These are phyloP conservation scores for Drosophila persimilis DNA, from an alignment of 1,140 invertebrate species.

Conservation along the genomic window DNA sequence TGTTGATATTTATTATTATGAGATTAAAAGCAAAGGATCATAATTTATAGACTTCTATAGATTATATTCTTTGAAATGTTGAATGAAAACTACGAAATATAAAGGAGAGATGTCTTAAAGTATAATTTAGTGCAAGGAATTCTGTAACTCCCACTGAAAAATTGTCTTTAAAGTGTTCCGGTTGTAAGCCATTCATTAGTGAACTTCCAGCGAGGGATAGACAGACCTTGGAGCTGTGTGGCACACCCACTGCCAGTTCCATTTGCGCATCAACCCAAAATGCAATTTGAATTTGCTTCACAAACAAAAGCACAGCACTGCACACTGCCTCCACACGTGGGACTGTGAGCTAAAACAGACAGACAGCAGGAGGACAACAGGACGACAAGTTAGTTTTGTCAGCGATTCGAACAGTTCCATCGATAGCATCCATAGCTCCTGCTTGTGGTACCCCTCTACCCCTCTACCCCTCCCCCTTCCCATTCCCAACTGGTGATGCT, in stretches of 20 bases:
- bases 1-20: background rate
- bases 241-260: background rate
- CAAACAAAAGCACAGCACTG: background rate
- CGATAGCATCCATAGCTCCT: slow-evolving; percentile 33
- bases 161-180: no score
- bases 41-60: no score
- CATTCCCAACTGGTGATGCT: background rate
- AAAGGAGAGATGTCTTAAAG: no score
- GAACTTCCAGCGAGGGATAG: background rate
- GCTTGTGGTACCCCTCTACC: background rate
- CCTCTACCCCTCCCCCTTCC: no score
- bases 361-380: no score
- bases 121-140: no score
- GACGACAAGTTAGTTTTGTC: slow-evolving; percentile 20
- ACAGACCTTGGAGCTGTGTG: background rate
- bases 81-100: no score
- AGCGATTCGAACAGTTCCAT: slow-evolving; percentile 32
- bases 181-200: no score
- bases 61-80: no score
- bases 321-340: background rate
- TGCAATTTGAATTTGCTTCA: slow-evolving; percentile 11
- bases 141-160: no score
- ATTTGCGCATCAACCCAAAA: slow-evolving; percentile 16
- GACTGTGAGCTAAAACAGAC: background rate
- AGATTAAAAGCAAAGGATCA: background rate